Evolutionary conservation across 2,113 vertebrate species (phyloP), one percentile per base, ranked within the genome.

Genomic region (Erythrocercus mccallii): DNA sequence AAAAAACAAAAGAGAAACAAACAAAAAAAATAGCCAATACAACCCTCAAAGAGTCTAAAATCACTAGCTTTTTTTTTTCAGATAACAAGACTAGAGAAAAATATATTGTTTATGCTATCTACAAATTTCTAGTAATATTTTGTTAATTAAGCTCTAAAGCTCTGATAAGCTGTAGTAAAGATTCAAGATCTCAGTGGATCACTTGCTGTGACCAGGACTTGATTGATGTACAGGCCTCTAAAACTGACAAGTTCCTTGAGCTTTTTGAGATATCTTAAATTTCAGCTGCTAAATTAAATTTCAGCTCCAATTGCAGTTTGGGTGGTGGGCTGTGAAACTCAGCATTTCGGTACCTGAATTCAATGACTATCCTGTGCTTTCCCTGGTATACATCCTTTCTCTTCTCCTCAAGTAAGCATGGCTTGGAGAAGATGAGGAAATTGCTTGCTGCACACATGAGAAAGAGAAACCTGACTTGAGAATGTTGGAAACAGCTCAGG

Each of bases 41-140:
- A 54, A 30, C 8, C 2, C 2, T 8, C 12, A 0, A 4, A 56
- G 33, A 54, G 2, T 9, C 1, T 14, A 40, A 70, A 50, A 51
- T 15, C 30, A 28, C 3, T 45, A 64, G 1, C 22, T 12, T 33
- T 33, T 51, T 23, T 30, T 18, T 21, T 11, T 3, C 25, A n/a
- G 25, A 53, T 24, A 88, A 9, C 10, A 77, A 38, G 7, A 47
- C 11, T 50, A 37, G 9, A 60, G 6, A 47, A 86, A 83, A 84
- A 47, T 47, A 12, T 5, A 16, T 31, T 74, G 4, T 6, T 64
- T 79, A 19, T 38, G 11, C 4, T 81, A 33, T 58, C 48, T 47
- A 64, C 30, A 44, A 31, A 50, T 44, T 66, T 81, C 18, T 56
- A 16, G 9, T 12, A 78, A 20, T 51, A 35, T 58, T 57, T 80